Evolutionary conservation across 2,113 vertebrate species (phyloP).

Genomic region (Petrocephalus microphthalmus): DNA sequence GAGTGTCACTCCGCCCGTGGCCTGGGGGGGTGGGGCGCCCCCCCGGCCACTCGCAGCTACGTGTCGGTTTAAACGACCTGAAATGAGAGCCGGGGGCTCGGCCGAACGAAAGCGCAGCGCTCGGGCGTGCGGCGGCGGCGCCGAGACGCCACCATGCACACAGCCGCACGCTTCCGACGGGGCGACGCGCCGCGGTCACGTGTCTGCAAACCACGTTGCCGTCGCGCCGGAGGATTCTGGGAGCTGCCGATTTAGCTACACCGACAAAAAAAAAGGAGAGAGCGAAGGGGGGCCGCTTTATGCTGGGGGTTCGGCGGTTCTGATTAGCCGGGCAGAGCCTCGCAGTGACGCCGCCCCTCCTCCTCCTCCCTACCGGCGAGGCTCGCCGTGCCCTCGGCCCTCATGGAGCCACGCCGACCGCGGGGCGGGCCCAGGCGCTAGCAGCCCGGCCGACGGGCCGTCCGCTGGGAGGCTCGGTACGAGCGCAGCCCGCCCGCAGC

Average conservation of each 20-base stretch:
- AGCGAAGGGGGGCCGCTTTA: neutral
- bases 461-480: neutral
- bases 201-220: constrained; percentile 31
- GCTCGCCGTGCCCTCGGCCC: neutral
- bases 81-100: neutral
- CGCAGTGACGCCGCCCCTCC: neutral
- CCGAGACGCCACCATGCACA: neutral
- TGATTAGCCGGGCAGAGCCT: neutral
- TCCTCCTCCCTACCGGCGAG: no score
- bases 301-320: neutral
- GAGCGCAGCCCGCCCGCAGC: no score
- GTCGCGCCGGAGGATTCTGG: constrained; percentile 21
- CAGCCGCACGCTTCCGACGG: neutral
- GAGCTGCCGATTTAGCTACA: constrained; percentile 6
- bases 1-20: neutral
- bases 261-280: constrained; percentile 9
- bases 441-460: neutral
- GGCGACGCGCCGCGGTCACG: constrained; percentile 16
- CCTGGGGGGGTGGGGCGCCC: constrained; percentile 23
- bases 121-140: no score
- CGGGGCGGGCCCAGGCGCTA: neutral
- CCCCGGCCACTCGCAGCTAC: neutral
- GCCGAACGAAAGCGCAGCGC: neutral
- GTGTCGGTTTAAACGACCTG: constrained; percentile 40
- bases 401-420: neutral